Percentiles rank a stretch among this genome's conserved stretches.
Conservation (phyloP, 2,797 vertebrate genomes). For the Falco columbarius region DNA sequence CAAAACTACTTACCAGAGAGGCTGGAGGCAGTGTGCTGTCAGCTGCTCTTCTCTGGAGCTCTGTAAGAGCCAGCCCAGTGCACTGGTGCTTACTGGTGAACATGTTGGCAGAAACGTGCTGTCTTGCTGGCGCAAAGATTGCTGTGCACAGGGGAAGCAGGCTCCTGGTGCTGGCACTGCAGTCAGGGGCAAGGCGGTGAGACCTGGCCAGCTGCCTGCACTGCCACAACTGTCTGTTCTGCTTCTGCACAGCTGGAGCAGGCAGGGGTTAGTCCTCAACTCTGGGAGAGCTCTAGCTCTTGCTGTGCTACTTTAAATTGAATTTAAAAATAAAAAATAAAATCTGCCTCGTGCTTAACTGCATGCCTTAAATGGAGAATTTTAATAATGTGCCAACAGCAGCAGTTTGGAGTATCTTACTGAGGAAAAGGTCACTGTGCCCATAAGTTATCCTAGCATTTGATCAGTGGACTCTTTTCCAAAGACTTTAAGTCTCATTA, state of each 20-base stretch:
- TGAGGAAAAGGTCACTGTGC: slow-evolving; percentile 74
- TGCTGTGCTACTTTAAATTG: slow-evolving; percentile 45
- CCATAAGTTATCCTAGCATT: slow-evolving; percentile 75
- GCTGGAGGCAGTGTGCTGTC: not conserved
- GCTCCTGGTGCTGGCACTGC: not conserved
- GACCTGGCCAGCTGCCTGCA: not conserved
- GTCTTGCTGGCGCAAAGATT: not conserved
- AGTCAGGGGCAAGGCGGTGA: rapidly evolving
- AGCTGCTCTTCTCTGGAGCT: not conserved
- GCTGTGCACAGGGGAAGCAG: not conserved
- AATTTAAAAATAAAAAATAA: slow-evolving; percentile 7
- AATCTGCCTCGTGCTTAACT: slow-evolving; percentile 7
- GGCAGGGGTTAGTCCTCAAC: not conserved
- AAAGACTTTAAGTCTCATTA: slow-evolving; percentile 75
- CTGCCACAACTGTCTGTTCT: not conserved
- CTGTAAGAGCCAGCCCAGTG: not conserved
- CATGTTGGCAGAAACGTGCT: not conserved
- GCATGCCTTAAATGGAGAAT: slow-evolving; percentile 23
- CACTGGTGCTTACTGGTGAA: not conserved
- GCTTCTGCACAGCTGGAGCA: not conserved
- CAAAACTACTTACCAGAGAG: not conserved
- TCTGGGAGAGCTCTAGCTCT: not conserved
- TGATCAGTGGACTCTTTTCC: slow-evolving; percentile 69
- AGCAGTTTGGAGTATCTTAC: slow-evolving; percentile 67
- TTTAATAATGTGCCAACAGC: slow-evolving; percentile 74